A percentile compares a stretch with the other conserved stretches of the same genome.
Evolutionary conservation across 2,888 invertebrate genomes (phyloP).

Genomic region (Globia sparganii): DNA sequence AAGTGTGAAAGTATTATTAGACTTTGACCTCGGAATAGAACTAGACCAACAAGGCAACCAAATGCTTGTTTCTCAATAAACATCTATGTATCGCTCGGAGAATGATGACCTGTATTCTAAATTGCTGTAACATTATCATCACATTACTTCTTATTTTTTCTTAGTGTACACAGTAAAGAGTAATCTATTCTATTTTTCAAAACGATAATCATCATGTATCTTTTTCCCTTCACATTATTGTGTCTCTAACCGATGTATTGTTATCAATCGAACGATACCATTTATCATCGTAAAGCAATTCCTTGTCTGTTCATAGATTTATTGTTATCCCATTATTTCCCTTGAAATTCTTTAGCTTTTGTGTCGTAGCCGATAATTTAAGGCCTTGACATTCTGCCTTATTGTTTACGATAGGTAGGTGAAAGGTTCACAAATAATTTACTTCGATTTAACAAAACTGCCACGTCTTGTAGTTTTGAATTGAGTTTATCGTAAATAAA

Average conservation of each 20-base stretch:
- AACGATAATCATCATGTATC: not conserved
- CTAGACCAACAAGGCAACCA: not conserved
- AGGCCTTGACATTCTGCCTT: constrained; percentile 10
- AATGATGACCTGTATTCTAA: not conserved
- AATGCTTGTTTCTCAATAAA: not conserved
- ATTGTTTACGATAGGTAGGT: constrained; percentile 13
- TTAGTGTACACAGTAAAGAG: no score
- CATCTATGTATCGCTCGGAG: not conserved
- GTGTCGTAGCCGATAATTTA: constrained; percentile 11
- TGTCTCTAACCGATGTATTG: constrained; percentile 2
- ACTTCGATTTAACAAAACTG: constrained; percentile 19
- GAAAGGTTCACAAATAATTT: constrained; percentile 27
- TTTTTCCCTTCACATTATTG: constrained; percentile 1
- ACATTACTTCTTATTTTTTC: not conserved
- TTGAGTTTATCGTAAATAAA: not conserved
- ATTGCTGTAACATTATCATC: not conserved
- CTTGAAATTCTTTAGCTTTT: constrained; percentile 3
- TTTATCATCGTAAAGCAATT: constrained; percentile 24
- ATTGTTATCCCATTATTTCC: constrained; percentile 43
- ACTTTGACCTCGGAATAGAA: not conserved
- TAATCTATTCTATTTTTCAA: not conserved
- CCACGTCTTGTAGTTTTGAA: constrained; percentile 24
- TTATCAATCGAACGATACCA: constrained; percentile 3
- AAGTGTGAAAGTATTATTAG: not conserved
- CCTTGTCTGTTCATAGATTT: constrained; percentile 22